phyloP scores from a whole-genome alignment of 2,113 vertebrate species.

The Antechinus stuartii region DNA sequence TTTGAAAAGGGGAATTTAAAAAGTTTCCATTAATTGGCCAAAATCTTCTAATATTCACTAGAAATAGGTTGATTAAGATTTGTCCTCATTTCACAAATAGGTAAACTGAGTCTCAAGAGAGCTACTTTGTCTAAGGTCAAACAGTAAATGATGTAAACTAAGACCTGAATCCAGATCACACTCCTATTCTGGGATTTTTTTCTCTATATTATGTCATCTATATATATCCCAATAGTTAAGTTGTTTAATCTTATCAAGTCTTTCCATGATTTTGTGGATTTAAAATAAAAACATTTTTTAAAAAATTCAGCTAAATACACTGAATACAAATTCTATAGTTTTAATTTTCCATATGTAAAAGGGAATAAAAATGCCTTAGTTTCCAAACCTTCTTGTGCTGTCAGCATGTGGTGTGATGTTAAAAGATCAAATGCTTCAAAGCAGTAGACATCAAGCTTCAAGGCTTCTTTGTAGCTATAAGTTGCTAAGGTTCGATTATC shows the following conservation, averaged over 20 bases:
- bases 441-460: conserved; percentile 99
- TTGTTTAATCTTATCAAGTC: background rate
- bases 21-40: background rate
- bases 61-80: background rate
- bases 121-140: background rate
- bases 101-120: background rate
- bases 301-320: background rate
- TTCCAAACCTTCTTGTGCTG: conserved; percentile 95
- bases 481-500: conserved; percentile 96
- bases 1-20: background rate
- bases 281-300: background rate
- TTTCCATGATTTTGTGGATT: conserved; percentile 2
- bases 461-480: conserved; percentile 98
- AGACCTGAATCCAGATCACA: background rate
- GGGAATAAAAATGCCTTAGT: conserved; percentile 45
- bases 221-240: background rate
- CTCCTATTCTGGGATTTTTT: background rate
- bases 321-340: background rate
- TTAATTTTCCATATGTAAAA: conserved; percentile 25
- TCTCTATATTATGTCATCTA: background rate
- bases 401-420: conserved; percentile 99
- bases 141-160: background rate
- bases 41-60: background rate
- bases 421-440: conserved; percentile 99
- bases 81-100: background rate